Evolutionary conservation across 2,113 vertebrate genomes (phyloP).

Genomic region (Phalacrocorax carbo): DNA sequence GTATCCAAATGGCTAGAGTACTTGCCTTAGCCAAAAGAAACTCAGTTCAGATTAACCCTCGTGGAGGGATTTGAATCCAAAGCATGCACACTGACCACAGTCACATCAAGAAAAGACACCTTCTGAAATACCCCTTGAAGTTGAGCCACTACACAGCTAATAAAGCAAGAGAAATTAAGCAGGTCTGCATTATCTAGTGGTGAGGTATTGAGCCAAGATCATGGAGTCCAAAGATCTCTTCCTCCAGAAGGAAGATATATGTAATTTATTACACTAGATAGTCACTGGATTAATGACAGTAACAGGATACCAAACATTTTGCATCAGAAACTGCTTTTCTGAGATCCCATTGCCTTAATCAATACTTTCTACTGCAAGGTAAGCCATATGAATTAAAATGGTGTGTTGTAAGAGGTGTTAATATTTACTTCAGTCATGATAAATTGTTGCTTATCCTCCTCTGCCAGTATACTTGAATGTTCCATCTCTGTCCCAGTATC

Average conservation of each 20-base stretch:
- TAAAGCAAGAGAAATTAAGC: background rate
- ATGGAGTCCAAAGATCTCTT: background rate
- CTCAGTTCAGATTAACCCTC: background rate
- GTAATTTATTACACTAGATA: background rate
- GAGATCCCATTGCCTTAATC: background rate
- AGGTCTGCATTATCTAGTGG: background rate
- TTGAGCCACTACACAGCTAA: background rate
- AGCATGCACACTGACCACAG: background rate
- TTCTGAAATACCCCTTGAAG: background rate
- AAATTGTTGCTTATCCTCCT: background rate
- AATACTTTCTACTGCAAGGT: background rate
- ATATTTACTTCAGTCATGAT: background rate
- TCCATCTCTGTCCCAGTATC: background rate
- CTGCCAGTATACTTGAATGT: background rate
- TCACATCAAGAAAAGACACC: background rate
- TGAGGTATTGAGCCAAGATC: background rate
- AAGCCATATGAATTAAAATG: background rate
- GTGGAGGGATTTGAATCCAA: background rate
- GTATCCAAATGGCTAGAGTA: background rate
- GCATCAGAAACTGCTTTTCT: background rate
- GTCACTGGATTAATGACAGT: background rate
- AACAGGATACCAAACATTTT: background rate
- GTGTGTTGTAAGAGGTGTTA: background rate
- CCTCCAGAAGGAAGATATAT: background rate
- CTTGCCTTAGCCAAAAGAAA: background rate